Evolutionary conservation across 1,140 invertebrate genomes (phyloP).

Genomic region (Calosoma granatense): DNA sequence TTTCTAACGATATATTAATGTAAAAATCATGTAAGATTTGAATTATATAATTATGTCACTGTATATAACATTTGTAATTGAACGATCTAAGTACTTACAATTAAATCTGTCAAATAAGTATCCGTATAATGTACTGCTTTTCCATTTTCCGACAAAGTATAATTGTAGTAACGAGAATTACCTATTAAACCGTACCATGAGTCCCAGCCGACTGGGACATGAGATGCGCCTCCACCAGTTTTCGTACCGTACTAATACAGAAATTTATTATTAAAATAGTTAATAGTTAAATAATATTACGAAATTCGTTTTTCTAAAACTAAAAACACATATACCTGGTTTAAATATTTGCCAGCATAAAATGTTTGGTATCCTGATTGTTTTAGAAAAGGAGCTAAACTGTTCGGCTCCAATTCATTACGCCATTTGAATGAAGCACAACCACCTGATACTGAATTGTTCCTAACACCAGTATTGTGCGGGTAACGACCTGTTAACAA

Average conservation of each 20-base stretch:
- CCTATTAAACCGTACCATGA: conserved; percentile 70
- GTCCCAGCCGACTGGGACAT: conserved; percentile 72
- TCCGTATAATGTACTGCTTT: conserved; percentile 46
- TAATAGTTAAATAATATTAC: no score
- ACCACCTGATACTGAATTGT: conserved; percentile 68
- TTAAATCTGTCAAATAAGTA: conserved; percentile 77
- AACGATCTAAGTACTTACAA: conserved; percentile 51
- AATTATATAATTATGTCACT: conserved; percentile 10
- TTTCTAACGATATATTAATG: conserved; percentile 34
- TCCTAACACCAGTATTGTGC: conserved; percentile 69
- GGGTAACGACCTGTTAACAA: conserved; percentile 76
- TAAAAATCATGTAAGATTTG: no score
- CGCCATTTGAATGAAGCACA: conserved; percentile 64
- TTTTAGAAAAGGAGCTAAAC: conserved; percentile 56
- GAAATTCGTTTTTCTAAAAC: not conserved
- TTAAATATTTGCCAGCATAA: conserved; percentile 81
- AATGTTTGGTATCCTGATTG: conserved; percentile 61
- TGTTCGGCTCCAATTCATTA: conserved; percentile 45
- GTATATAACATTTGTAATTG: conserved; percentile 7
- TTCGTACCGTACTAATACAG: conserved; percentile 48
- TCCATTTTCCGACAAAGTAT: conserved; percentile 75
- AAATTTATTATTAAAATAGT: conserved; percentile 10
- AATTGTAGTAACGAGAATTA: conserved; percentile 83
- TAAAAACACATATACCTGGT: conserved; percentile 46
- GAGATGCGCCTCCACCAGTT: conserved; percentile 44